phyloP scores from a whole-genome alignment of 2,797 vertebrate genomes.

The Neosilurus hyrtlii region DNA sequence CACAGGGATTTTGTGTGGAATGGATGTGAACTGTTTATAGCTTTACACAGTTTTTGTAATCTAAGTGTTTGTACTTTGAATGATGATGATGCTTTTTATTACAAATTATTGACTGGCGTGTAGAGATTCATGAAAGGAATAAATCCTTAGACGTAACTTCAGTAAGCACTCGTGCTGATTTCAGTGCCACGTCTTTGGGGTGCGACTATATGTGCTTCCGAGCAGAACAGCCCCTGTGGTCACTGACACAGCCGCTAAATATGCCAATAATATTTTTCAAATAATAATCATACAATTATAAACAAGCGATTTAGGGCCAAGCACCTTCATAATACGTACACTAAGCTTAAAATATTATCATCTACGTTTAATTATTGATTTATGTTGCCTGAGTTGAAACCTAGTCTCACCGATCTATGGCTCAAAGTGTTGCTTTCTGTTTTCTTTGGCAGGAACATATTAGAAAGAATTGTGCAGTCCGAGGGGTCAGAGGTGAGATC shows the following conservation, averaged over 20 bases:
- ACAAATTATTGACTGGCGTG: background rate
- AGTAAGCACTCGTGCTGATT: constrained; percentile 8
- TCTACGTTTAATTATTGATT: constrained; percentile 6
- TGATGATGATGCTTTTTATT: background rate
- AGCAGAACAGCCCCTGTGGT: background rate
- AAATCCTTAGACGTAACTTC: constrained; percentile 12
- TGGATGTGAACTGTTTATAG: background rate
- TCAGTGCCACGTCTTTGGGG: constrained; percentile 42
- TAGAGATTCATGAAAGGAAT: background rate
- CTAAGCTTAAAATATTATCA: background rate
- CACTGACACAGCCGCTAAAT: constrained; percentile 22
- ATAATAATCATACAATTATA: background rate
- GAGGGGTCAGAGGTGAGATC: constrained; percentile 48
- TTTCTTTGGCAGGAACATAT: constrained; percentile 46
- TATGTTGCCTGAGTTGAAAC: background rate
- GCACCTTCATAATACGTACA: background rate
- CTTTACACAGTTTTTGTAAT: background rate
- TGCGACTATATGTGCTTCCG: background rate
- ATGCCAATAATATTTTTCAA: constrained; percentile 8
- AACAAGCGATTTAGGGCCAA: background rate
- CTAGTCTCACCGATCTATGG: constrained; percentile 27
- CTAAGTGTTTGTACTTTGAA: background rate
- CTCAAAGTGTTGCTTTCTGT: constrained; percentile 42
- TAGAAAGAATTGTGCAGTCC: constrained; percentile 46
- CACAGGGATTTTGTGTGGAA: background rate